A percentile compares a stretch with the other conserved stretches of the same genome.
Conservation (phyloP, 2,113 vertebrate species). For the Ciconia maguari region DNA sequence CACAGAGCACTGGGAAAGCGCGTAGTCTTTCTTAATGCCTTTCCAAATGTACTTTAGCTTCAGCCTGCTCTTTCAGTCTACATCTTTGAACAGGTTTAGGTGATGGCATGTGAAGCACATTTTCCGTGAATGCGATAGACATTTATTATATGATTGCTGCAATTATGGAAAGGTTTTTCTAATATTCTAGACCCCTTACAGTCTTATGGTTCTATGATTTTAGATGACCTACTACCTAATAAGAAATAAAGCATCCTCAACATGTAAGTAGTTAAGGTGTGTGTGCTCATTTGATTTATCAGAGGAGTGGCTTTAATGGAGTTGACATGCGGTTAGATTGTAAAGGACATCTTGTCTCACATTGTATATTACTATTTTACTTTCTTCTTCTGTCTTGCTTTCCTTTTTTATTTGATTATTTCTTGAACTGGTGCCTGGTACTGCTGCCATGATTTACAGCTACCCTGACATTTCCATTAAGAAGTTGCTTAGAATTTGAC, state of each 20-base stretch:
- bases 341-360: neutral
- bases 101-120: neutral
- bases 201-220: neutral
- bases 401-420: neutral
- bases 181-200: neutral
- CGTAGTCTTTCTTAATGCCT: neutral
- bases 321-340: neutral
- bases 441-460: neutral
- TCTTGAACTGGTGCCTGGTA: neutral
- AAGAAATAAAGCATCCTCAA: neutral
- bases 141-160: neutral
- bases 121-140: neutral
- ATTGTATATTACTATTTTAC: neutral
- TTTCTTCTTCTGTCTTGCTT: neutral
- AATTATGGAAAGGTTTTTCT: neutral
- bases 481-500: neutral
- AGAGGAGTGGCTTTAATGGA: neutral
- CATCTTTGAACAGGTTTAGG: neutral
- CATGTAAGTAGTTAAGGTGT: neutral
- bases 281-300: neutral
- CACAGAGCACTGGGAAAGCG: neutral
- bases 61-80: neutral
- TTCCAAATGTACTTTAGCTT: neutral
- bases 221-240: neutral
- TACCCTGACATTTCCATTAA: conserved; percentile 16